These are phyloP conservation scores for Lutraria rhynchaena DNA, from an alignment of 1,140 invertebrate genomes.

Conservation along the genomic window DNA sequence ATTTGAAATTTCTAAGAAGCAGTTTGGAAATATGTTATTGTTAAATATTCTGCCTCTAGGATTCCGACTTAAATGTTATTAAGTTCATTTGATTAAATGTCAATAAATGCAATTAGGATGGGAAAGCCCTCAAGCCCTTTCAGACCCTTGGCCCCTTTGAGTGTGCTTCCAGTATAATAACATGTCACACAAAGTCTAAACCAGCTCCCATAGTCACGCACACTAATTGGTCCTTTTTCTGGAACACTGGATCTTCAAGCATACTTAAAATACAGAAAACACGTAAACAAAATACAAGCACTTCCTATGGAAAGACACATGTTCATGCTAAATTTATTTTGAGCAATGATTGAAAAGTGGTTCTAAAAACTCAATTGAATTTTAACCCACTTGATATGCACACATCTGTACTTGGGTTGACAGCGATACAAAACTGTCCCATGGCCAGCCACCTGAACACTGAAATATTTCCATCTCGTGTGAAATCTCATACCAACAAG, in stretches of 20 bases:
- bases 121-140: no score
- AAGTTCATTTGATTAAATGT: no score
- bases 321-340: conserved; percentile 23
- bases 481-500: conserved; percentile 27
- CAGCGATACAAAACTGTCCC: conserved; percentile 2
- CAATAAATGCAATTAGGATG: no score
- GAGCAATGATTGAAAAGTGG: conserved; percentile 13
- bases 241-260: background rate
- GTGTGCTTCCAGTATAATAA: no score
- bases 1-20: no score
- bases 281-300: background rate
- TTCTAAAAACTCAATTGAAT: conserved; percentile 28
- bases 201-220: background rate
- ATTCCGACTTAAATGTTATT: no score
- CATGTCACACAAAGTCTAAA: no score
- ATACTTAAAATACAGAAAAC: conserved; percentile 3
- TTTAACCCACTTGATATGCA: conserved; percentile 33
- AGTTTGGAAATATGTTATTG: no score
- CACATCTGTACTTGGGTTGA: conserved; percentile 26
- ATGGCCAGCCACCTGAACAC: background rate
- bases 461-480: conserved; percentile 36
- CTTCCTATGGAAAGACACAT: background rate
- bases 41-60: no score
- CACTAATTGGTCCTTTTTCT: conserved; percentile 10
- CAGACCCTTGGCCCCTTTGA: no score